phyloP scores from a whole-genome alignment of 1,140 invertebrate genomes.

The Procambarus clarkii region DNA sequence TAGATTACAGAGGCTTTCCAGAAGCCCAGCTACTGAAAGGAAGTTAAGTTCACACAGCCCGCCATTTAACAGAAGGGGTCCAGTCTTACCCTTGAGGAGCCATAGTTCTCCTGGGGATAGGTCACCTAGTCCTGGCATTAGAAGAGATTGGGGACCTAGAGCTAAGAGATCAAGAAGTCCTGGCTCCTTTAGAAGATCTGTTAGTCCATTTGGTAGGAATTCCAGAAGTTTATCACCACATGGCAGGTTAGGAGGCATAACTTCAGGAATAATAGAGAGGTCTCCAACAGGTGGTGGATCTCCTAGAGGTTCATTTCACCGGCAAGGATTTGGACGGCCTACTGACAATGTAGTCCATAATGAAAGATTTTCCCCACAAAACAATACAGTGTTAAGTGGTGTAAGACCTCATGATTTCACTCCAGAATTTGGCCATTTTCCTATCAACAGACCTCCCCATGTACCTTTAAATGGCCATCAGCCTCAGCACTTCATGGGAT shows the following conservation, averaged over 20 bases:
- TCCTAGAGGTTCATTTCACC: slow-evolving; percentile 31
- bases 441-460: slow-evolving; percentile 28
- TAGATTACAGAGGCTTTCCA: slow-evolving; percentile 34
- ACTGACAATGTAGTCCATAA: slow-evolving; percentile 18
- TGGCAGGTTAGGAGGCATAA: slow-evolving; percentile 12
- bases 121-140: slow-evolving; percentile 47
- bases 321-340: slow-evolving; percentile 6
- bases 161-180: slow-evolving; percentile 28
- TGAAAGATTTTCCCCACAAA: slow-evolving; percentile 31
- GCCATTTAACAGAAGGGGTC: slow-evolving; percentile 39
- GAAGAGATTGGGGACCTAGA: slow-evolving; percentile 40
- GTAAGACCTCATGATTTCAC: slow-evolving; percentile 45
- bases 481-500: slow-evolving; percentile 35
- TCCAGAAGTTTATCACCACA: slow-evolving; percentile 53
- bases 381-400: slow-evolving; percentile 1
- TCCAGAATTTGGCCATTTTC: slow-evolving; percentile 22
- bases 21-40: slow-evolving; percentile 39
- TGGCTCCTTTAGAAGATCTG: slow-evolving; percentile 36
- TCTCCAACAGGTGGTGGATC: not conserved
- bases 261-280: slow-evolving; percentile 9
- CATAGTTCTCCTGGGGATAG: slow-evolving; percentile 25
- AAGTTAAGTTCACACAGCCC: slow-evolving; percentile 15
- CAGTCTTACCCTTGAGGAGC: slow-evolving; percentile 10
- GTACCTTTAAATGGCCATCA: slow-evolving; percentile 46
- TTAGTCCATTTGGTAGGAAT: slow-evolving; percentile 37